Evolutionary conservation across 2,888 invertebrate species (phyloP).

Genomic region (Adineta ricciae): DNA sequence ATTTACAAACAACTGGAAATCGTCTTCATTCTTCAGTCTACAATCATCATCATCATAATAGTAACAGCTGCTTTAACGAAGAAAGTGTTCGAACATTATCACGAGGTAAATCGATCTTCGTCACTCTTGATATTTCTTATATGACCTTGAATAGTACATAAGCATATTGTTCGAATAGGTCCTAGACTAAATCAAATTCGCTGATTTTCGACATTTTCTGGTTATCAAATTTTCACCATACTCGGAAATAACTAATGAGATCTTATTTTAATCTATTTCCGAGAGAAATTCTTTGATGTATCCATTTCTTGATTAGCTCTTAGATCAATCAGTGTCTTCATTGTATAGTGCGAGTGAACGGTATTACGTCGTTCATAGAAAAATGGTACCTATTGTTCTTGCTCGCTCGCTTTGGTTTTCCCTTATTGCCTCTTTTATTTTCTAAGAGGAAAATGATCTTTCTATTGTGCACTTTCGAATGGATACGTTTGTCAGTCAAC

Average conservation of each 20-base stretch:
- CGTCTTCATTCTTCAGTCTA: background rate
- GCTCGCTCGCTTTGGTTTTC: background rate
- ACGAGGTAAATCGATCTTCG: background rate
- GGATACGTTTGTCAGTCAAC: background rate
- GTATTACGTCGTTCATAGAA: background rate
- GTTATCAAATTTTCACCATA: background rate
- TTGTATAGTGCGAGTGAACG: background rate
- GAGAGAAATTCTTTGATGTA: background rate
- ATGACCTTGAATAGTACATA: background rate
- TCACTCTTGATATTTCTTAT: background rate
- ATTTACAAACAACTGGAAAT: background rate
- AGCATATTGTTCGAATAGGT: background rate
- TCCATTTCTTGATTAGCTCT: background rate
- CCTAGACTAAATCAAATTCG: background rate
- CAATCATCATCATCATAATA: background rate
- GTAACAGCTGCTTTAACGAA: background rate
- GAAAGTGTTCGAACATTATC: conserved; percentile 17
- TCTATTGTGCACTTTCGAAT: background rate
- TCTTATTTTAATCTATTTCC: background rate
- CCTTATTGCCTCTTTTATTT: background rate
- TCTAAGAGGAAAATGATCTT: conserved; percentile 9
- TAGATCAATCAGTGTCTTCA: background rate
- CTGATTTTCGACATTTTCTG: too few relatives aligned
- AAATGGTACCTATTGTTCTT: conserved; percentile 2
- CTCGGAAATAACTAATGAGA: background rate